phyloP scores from a whole-genome alignment of 2,888 invertebrate species.

The Scaptomyza reducta region DNA sequence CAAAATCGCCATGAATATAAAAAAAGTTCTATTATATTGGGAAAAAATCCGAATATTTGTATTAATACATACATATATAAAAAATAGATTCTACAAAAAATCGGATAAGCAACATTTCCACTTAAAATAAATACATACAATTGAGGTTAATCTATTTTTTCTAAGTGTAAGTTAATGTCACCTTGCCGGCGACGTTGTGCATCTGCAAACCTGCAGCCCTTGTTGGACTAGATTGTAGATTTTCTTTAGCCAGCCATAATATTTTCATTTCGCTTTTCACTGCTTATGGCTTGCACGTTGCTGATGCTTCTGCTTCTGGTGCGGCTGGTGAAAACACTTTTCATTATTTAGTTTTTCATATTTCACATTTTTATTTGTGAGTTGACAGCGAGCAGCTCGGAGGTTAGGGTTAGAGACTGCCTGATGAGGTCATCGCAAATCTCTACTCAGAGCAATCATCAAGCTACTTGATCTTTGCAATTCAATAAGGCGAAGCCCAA shows the following conservation, averaged over 20 bases:
- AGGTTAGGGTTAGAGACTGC: conserved; percentile 4
- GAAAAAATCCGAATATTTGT: no score
- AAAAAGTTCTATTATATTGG: no score
- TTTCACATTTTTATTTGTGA: conserved; percentile 68
- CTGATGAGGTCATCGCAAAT: conserved; percentile 55
- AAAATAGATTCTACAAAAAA: no score
- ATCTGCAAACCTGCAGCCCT: conserved; percentile 18
- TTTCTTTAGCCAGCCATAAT: conserved; percentile 63
- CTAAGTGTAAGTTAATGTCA: conserved; percentile 45
- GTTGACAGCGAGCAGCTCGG: conserved; percentile 13
- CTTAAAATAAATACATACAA: not conserved
- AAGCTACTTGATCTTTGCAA: conserved; percentile 2
- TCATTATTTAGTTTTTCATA: conserved; percentile 77
- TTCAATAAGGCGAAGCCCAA: not conserved
- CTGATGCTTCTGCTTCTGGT: conserved; percentile 18
- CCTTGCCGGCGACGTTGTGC: conserved; percentile 24
- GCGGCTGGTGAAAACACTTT: conserved; percentile 64
- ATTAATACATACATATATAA: no score
- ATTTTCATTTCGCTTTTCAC: conserved; percentile 67
- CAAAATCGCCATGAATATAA: not conserved
- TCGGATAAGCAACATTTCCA: no score
- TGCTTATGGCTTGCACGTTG: conserved; percentile 19
- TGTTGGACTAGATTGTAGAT: conserved; percentile 22
- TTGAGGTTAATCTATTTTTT: not conserved
- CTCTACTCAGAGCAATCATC: conserved; percentile 23